Base-by-base conservation (phyloP, 2,113 vertebrate species). In the Prolemur simus region DNA sequence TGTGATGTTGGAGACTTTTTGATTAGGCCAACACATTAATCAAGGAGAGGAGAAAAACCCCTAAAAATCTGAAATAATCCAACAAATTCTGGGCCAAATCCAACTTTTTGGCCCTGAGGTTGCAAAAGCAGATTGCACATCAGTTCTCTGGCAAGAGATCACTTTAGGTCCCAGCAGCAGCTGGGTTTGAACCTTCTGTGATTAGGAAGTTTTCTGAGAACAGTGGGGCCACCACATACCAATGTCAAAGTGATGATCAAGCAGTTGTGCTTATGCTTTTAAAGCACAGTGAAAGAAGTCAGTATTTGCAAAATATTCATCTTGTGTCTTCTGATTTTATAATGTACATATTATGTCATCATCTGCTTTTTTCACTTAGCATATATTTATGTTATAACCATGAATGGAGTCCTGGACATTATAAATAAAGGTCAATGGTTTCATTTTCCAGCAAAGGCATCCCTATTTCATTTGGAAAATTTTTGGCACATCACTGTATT, bases 51-150 rank as follows among this genome's bases (percentile, higher is more conserved):
- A 96, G 86, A 93, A 96, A 97, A 97, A 29, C 64, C 95, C 97
- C 96, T 98, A 97, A 98, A 98, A 98, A 60, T 98, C 89, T 98
- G 94, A 96, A 97, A 87, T 86, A 93, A 95, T 85, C 83, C 80
- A 92, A 95, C 74, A 91, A 81, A 96, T 96, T 93, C 93, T 97
- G 93, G 91, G 63, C 60, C 47, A 32, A 25, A 54, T 89, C 95
- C 94, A 93, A 78, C 45, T 94, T 87, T 68, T 76, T 93, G 34
- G 63, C 76, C 37, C 14, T 18, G 47, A 94, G 69, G 42, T 93
- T 96, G 74, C 95, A 96, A 96, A 97, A 95, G 89, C 82, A 95
- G 80, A 89, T 69, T 74, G 63, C 29, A 34, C 11, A 27, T 77
- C 78, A 27, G 20, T 82, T 77, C 29, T 54, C 87, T 87, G 94